Evolutionary conservation across 1,140 invertebrate genomes (phyloP).

Genomic region (Leguminivora glycinivorella): DNA sequence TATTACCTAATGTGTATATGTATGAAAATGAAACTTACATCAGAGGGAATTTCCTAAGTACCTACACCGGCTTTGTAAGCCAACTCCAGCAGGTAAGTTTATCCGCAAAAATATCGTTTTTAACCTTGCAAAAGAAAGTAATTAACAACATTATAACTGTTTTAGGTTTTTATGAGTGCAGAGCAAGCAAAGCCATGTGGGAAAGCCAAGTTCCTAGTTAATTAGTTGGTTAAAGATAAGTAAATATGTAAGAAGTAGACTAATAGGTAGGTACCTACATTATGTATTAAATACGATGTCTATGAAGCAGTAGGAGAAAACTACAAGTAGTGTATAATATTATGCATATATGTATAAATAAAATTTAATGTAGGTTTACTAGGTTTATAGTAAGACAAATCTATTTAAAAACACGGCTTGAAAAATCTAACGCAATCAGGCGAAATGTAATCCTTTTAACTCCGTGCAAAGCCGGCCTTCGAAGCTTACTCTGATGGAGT

Average conservation of each 20-base stretch:
- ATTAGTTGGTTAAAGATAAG: no score
- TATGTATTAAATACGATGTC: no score
- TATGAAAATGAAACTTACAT: background rate
- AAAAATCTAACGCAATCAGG: background rate
- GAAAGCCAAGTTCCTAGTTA: no score
- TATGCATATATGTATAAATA: no score
- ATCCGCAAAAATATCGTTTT: background rate
- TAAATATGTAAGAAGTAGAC: no score
- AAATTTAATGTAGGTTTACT: background rate
- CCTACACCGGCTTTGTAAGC: background rate
- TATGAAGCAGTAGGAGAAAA: background rate
- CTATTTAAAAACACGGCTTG: background rate
- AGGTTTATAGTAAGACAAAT: conserved; percentile 6
- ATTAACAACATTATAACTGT: conserved; percentile 26
- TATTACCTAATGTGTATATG: background rate
- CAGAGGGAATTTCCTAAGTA: conserved; percentile 8
- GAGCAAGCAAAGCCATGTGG: background rate
- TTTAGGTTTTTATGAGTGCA: background rate
- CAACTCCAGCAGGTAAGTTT: background rate
- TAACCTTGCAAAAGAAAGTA: conserved; percentile 1
- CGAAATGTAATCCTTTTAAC: conserved; percentile 8
- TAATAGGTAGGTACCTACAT: no score
- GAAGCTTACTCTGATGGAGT: conserved; percentile 5
- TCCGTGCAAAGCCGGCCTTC: background rate
- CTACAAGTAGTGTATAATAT: background rate